Base-by-base conservation (phyloP, 2,888 invertebrate species). In the Lagria hirta region DNA sequence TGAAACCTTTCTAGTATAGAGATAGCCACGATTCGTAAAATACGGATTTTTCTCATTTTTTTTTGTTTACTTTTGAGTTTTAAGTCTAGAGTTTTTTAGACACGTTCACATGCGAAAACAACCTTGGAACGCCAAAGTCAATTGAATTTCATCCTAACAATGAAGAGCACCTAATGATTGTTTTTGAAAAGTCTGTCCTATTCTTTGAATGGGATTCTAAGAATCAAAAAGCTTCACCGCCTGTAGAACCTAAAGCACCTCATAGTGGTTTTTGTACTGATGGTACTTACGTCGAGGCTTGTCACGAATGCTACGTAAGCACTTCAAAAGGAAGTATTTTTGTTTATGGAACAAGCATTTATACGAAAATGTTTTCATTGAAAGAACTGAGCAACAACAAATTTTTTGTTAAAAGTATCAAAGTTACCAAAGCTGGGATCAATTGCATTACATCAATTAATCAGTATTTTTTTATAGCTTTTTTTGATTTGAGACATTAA, bases 401-500 rank as follows among this genome's bases (percentile, higher is more conserved):
- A 34, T 61, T 69, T 37, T 79, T 69, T 41, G 65, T 78, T 2
- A 80, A 80, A 54, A 68, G 71, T 2, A 56, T 80, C 18, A 76
- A 73, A 54, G 60, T 79, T 4, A 21, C 16, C 6, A 26, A 27
- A 15, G 30, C 8, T 23, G 8, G 62, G 29, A 75, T 81, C 10
- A 73, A 73, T 43, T 74, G 72, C 15, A 74, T 81, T 7, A 73
- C 71, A 35, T 72, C 70, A 38, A 62, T 75, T 15, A 80, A 80
- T 54, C 73, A 74, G 78, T 80, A 54, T 68, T 71, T 59, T 32
- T 15, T 15, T n/a, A n/a, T n/a, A 20, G 1, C 12, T 8, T 15
- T 35, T 41, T 32, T 30, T 20, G 23, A 10, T 7, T 20, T 37
- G n/a, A n/a, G n/a, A n/a, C n/a, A n/a, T n/a, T 2, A 13, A 30